Evolutionary conservation across 2,797 vertebrate genomes (phyloP).

Genomic region (Euthynnus affinis): DNA sequence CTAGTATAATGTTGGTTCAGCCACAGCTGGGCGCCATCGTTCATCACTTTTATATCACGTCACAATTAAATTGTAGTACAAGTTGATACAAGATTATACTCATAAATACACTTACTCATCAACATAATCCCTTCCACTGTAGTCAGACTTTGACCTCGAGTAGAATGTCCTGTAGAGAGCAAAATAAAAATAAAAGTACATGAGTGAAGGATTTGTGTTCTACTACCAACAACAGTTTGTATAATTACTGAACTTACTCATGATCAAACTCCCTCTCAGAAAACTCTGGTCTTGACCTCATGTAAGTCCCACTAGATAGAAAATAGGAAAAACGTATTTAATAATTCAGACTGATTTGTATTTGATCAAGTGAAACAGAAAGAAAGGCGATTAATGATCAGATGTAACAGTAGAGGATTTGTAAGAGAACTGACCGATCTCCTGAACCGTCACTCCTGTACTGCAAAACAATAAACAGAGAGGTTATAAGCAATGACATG

Average conservation of each 20-base stretch:
- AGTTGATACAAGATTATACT: too few relatives aligned
- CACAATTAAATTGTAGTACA: neutral
- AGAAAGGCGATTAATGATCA: neutral
- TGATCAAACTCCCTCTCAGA: conserved; percentile 59
- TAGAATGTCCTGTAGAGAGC: conserved; percentile 55
- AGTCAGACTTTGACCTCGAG: conserved; percentile 44
- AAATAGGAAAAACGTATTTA: neutral
- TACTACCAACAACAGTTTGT: neutral
- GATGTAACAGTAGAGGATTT: neutral
- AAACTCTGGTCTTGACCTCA: conserved; percentile 64
- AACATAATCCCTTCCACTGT: conserved; percentile 43
- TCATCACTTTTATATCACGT: neutral
- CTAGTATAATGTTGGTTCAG: neutral
- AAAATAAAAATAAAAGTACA: neutral
- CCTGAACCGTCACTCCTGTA: conserved; percentile 34
- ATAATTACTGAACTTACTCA: conserved; percentile 53
- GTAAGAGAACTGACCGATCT: conserved; percentile 68
- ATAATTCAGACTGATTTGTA: neutral
- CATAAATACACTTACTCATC: conserved; percentile 73
- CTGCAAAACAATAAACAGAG: conserved; percentile 58
- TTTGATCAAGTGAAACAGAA: neutral
- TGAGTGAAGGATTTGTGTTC: neutral
- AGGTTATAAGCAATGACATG: neutral
- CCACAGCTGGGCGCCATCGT: neutral
- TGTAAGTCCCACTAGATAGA: conserved; percentile 54